phyloP scores from a whole-genome alignment of 2,888 invertebrate species.

The Lasioglossum lativentre region DNA sequence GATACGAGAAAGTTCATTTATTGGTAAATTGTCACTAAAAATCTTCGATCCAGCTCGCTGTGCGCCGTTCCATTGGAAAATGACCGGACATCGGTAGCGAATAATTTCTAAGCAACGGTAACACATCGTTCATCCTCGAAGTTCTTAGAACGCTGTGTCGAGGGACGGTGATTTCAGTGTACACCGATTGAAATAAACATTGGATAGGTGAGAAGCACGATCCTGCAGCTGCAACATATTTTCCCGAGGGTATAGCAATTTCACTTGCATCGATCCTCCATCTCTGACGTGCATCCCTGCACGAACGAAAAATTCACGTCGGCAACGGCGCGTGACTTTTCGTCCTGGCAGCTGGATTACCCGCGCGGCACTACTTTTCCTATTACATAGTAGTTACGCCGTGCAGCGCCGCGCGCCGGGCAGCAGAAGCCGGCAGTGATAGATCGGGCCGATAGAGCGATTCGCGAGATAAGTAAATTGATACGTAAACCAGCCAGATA shows the following conservation, averaged over 20 bases:
- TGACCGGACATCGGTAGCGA: background rate
- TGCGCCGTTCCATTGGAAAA: background rate
- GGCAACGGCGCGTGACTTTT: slow-evolving; percentile 59
- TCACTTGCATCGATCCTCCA: background rate
- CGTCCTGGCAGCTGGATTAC: slow-evolving; percentile 67
- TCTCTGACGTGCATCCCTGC: background rate
- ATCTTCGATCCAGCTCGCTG: too few relatives aligned
- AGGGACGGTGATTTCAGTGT: background rate
- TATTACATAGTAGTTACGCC: slow-evolving; percentile 55
- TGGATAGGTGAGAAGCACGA: background rate
- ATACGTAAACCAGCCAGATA: slow-evolving; percentile 68
- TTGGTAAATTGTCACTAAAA: too few relatives aligned
- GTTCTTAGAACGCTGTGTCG: background rate
- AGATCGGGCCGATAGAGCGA: slow-evolving; percentile 68
- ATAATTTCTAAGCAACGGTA: background rate
- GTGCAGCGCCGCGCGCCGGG: slow-evolving; percentile 11
- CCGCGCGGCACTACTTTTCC: slow-evolving; percentile 61
- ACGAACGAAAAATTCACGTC: background rate
- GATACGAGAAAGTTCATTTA: too few relatives aligned
- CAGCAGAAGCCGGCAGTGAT: slow-evolving; percentile 55
- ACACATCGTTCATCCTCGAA: background rate
- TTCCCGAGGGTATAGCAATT: background rate
- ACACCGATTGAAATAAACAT: background rate
- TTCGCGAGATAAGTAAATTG: slow-evolving; percentile 75
- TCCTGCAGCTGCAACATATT: background rate